These are phyloP conservation scores for Ariolimax columbianus DNA, from an alignment of 2,888 invertebrate species.

Conservation along the genomic window DNA sequence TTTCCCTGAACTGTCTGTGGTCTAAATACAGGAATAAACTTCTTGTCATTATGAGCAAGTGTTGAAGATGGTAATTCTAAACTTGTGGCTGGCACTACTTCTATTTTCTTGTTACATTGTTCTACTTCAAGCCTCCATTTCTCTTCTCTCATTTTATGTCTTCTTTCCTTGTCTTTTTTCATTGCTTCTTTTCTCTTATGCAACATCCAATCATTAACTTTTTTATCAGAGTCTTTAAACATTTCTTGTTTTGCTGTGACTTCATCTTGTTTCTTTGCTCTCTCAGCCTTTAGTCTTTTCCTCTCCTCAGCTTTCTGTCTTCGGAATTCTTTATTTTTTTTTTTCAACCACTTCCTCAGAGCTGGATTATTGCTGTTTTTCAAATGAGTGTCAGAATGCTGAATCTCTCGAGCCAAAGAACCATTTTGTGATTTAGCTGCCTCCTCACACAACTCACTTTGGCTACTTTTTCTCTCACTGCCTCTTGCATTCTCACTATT, in stretches of 20 bases:
- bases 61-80: constrained; percentile 36
- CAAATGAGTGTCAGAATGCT: constrained; percentile 46
- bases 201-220: constrained; percentile 66
- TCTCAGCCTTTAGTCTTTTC: constrained; percentile 46
- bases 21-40: constrained; percentile 29
- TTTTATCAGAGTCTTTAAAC: constrained; percentile 58
- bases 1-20: background rate
- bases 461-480: background rate
- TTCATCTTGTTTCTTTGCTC: constrained; percentile 40
- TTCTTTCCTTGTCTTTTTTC: constrained; percentile 59
- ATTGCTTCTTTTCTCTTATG: constrained; percentile 64
- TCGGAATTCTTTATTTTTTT: constrained; percentile 50
- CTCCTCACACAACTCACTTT: background rate
- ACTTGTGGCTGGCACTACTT: background rate
- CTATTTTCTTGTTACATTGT: background rate
- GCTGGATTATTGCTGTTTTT: constrained; percentile 52
- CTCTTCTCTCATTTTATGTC: constrained; percentile 42
- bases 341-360: constrained; percentile 51
- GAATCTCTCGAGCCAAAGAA: background rate
- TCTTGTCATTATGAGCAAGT: background rate
- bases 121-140: constrained; percentile 33
- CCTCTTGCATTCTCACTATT: background rate
- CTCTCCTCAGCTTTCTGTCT: constrained; percentile 51
- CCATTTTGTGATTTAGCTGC: background rate
- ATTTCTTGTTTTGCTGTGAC: constrained; percentile 21